Evolutionary conservation across 2,113 vertebrate species (phyloP).

Genomic region (Cisticola juncidis): DNA sequence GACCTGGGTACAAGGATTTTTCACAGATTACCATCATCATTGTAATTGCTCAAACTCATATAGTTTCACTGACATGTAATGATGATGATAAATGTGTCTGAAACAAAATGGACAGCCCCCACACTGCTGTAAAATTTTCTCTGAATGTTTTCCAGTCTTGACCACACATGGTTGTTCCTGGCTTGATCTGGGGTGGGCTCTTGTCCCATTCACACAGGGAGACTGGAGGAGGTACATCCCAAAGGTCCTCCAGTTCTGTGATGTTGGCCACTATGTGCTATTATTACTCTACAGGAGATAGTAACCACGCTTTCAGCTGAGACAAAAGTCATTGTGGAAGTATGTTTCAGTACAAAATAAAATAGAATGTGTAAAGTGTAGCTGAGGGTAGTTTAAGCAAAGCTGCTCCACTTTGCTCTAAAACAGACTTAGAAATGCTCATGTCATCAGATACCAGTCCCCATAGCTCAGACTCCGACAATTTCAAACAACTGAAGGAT

Average conservation of each 20-base stretch:
- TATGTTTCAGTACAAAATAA: neutral
- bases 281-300: neutral
- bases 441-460: neutral
- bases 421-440: neutral
- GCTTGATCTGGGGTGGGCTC: neutral
- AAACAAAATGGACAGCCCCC: neutral
- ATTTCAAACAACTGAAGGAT: conserved; percentile 17
- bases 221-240: neutral
- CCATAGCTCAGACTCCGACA: neutral
- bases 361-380: neutral
- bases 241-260: neutral
- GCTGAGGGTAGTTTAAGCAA: neutral
- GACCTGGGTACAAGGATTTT: neutral
- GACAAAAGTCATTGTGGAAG: neutral
- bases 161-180: neutral
- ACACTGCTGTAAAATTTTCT: neutral
- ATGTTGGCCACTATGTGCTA: neutral
- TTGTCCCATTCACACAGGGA: neutral
- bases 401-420: neutral
- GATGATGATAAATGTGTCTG: neutral
- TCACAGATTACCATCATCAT: neutral
- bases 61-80: neutral
- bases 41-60: neutral
- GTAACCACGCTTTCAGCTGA: neutral
- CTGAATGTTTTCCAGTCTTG: neutral